These are phyloP conservation scores for Atherinomorus stipes DNA, from an alignment of 2,113 vertebrate genomes.

Conservation along the genomic window DNA sequence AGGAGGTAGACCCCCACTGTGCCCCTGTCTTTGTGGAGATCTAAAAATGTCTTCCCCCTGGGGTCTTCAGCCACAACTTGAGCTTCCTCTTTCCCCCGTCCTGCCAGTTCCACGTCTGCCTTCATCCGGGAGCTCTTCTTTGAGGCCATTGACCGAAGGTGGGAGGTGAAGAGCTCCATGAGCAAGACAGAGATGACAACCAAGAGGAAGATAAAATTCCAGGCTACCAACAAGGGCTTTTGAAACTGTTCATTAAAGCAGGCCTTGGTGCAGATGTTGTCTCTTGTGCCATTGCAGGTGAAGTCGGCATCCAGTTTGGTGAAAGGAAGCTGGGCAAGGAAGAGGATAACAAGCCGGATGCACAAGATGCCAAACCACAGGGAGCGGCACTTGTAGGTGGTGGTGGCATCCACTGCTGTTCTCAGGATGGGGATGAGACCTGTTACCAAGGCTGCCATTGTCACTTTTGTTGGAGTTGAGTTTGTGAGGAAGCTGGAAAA, in stretches of 20 bases:
- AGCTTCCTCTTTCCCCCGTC: constrained; percentile 9
- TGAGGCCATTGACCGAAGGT: constrained; percentile 38
- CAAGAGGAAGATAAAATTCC: constrained; percentile 69
- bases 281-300: constrained; percentile 33
- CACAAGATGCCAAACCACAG: constrained; percentile 71
- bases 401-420: constrained; percentile 47
- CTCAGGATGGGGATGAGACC: constrained; percentile 63
- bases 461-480: neutral
- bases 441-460: constrained; percentile 73
- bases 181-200: constrained; percentile 61
- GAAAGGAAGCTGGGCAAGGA: constrained; percentile 59
- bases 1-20: constrained; percentile 69
- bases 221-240: constrained; percentile 24
- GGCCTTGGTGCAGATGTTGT: neutral
- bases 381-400: constrained; percentile 55
- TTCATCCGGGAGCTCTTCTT: constrained; percentile 44
- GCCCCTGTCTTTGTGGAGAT: constrained; percentile 68
- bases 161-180: constrained; percentile 71
- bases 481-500: neutral
- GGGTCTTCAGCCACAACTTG: neutral
- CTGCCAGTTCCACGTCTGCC: constrained; percentile 28
- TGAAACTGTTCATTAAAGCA: constrained; percentile 59
- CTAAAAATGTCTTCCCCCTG: constrained; percentile 24
- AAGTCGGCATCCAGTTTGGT: constrained; percentile 54
- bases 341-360: constrained; percentile 53